Percentiles rank a stretch among this genome's conserved stretches.
phyloP scores from a whole-genome alignment of 2,113 vertebrate genomes.

The Lutjanus erythropterus region DNA sequence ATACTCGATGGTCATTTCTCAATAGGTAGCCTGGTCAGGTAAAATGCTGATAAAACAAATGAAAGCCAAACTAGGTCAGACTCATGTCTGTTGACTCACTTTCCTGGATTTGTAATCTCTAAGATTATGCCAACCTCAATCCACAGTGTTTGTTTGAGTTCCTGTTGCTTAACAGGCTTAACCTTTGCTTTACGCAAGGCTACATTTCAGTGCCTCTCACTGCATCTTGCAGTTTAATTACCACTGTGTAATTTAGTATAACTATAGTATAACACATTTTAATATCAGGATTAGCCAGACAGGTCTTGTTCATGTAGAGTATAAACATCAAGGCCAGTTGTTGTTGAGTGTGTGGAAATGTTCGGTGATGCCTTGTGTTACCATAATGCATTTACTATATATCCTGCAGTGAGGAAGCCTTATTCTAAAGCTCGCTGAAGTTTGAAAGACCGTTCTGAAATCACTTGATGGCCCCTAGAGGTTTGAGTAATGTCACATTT shows the following conservation, averaged over 20 bases:
- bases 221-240: not conserved
- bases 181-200: constrained; percentile 10
- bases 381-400: not conserved
- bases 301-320: not conserved
- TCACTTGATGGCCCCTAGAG: not conserved
- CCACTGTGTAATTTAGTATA: not conserved
- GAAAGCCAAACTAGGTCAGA: constrained; percentile 44
- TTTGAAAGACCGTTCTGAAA: not conserved
- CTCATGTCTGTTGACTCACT: constrained; percentile 48
- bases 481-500: not conserved
- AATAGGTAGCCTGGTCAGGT: not conserved
- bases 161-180: constrained; percentile 40
- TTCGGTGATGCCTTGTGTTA: too few relatives aligned
- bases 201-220: constrained; percentile 1
- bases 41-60: constrained; percentile 12
- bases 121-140: constrained; percentile 58
- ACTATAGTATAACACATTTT: too few relatives aligned
- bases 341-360: too few relatives aligned
- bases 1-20: not conserved
- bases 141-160: constrained; percentile 43
- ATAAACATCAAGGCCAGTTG: not conserved
- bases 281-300: not conserved
- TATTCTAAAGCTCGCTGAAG: not conserved
- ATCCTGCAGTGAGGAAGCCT: not conserved
- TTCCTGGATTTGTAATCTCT: constrained; percentile 62